These are phyloP conservation scores for Crossocerus cetratus DNA, from an alignment of 2,888 invertebrate species.

Conservation along the genomic window DNA sequence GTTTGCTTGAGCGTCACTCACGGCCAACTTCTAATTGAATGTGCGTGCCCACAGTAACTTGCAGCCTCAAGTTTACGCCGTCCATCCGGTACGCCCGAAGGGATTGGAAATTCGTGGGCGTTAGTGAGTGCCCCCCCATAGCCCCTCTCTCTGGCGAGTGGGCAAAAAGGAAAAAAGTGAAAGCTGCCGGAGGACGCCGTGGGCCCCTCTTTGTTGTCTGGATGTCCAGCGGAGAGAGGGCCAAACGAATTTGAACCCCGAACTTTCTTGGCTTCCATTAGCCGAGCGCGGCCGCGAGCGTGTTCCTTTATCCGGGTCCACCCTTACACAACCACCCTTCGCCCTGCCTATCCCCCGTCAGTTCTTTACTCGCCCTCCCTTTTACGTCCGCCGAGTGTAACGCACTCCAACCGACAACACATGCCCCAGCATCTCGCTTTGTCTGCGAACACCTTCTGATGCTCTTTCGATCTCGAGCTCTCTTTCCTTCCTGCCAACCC, in stretches of 20 bases:
- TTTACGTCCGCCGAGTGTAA: no score
- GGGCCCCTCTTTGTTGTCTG: slow-evolving; percentile 58
- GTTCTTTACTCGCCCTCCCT: not conserved
- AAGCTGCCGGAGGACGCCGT: slow-evolving; percentile 41
- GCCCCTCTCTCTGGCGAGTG: no score
- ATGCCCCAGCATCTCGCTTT: no score
- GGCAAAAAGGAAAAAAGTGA: slow-evolving; percentile 37
- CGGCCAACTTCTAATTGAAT: slow-evolving; percentile 58
- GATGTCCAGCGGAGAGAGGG: slow-evolving; percentile 51
- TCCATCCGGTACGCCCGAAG: slow-evolving; percentile 26
- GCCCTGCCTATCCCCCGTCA: not conserved
- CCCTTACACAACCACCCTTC: not conserved
- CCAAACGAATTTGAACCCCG: slow-evolving; percentile 60
- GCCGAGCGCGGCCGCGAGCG: slow-evolving; percentile 34
- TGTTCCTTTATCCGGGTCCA: slow-evolving; percentile 32
- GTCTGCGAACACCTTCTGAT: no score
- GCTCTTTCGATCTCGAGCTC: no score
- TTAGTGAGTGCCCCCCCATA: no score
- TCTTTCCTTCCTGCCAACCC: no score
- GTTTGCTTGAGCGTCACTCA: slow-evolving; percentile 51
- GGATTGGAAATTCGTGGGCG: slow-evolving; percentile 55
- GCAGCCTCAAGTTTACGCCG: slow-evolving; percentile 54
- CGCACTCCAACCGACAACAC: no score
- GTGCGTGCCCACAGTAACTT: slow-evolving; percentile 50
- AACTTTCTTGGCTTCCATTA: slow-evolving; percentile 70